Conservation (phyloP, 2,113 vertebrate species). For the Nymphicus hollandicus region DNA sequence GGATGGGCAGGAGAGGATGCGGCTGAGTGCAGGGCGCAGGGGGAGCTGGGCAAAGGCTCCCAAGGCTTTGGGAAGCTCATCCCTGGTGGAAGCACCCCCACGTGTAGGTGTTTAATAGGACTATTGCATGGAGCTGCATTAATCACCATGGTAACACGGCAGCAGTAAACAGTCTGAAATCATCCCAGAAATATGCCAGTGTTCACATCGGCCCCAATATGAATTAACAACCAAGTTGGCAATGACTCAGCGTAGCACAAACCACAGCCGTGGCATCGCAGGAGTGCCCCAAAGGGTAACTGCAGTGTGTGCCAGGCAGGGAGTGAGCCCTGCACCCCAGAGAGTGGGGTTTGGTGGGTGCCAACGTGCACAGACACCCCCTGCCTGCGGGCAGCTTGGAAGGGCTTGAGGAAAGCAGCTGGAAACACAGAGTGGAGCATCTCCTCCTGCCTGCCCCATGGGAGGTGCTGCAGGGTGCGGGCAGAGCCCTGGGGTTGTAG, state of each 20-base stretch:
- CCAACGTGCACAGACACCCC: not conserved
- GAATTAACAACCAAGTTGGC: not conserved
- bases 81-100: not conserved
- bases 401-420: not conserved
- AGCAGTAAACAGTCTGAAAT: slow-evolving; percentile 42
- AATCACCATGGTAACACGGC: slow-evolving; percentile 49
- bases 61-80: not conserved
- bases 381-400: not conserved
- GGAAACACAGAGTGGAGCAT: not conserved
- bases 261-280: not conserved
- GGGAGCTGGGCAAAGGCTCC: not conserved
- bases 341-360: not conserved
- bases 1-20: not conserved
- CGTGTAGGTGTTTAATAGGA: slow-evolving; percentile 55
- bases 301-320: accelerated
- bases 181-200: not conserved
- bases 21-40: accelerated
- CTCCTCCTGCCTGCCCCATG: not conserved
- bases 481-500: not conserved
- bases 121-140: not conserved
- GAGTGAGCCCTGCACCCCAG: not conserved
- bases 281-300: not conserved
- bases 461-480: accelerated
- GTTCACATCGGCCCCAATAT: not conserved
- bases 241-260: slow-evolving; percentile 27